Evolutionary conservation across 2,888 invertebrate genomes (phyloP).

Genomic region (Notodonta dromedarius): DNA sequence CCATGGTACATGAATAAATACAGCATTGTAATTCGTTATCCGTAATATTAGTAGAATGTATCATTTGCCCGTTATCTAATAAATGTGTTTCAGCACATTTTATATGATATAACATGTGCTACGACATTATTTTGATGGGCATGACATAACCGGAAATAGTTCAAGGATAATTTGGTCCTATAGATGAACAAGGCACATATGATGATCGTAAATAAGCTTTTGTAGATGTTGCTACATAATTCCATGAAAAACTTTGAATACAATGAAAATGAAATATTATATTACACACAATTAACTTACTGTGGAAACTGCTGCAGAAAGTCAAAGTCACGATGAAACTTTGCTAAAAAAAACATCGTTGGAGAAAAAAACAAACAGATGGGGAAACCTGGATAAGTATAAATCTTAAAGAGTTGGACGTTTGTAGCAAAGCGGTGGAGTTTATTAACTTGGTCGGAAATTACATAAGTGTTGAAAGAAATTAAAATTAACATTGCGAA

Average conservation of each 20-base stretch:
- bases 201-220: not conserved
- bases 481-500: constrained; percentile 19
- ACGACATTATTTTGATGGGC: not conserved
- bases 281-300: not conserved
- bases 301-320: constrained; percentile 11
- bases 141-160: not conserved
- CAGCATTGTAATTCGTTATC: not conserved
- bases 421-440: constrained; percentile 1
- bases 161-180: not conserved
- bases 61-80: not conserved
- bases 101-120: not conserved
- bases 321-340: constrained; percentile 31
- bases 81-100: not conserved
- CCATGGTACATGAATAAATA: not conserved
- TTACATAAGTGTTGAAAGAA: constrained; percentile 15
- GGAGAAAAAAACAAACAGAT: constrained; percentile 1
- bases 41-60: not conserved
- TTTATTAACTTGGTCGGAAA: constrained; percentile 9
- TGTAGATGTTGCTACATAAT: not conserved
- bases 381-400: not conserved
- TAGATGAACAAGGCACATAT: not conserved
- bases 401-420: not conserved
- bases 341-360: not conserved
- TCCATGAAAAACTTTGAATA: not conserved
- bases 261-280: too few relatives aligned